Conservation (phyloP, 2,113 vertebrate species). For the Alexandromys fortis region DNA sequence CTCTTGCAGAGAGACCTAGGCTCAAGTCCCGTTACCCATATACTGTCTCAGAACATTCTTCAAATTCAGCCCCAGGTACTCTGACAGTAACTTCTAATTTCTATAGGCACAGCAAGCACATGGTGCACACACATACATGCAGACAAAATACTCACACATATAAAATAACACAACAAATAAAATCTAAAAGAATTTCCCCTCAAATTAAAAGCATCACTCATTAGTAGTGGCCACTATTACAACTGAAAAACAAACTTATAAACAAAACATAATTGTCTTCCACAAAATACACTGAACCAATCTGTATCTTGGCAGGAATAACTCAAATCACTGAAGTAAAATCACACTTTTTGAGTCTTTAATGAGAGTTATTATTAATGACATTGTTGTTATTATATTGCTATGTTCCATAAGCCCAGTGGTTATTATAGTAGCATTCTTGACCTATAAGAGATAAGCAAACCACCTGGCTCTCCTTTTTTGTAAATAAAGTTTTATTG, state of each 20-base stretch:
- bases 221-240: not conserved
- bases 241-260: not conserved
- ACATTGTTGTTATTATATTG: not conserved
- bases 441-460: not conserved
- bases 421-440: not conserved
- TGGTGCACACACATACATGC: not conserved
- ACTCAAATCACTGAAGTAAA: not conserved
- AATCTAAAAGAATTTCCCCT: not conserved
- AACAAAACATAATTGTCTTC: not conserved
- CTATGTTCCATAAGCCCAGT: not conserved
- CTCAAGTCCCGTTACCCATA: not conserved
- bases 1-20: not conserved
- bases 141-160: not conserved
- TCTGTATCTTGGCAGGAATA: not conserved
- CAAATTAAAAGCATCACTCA: not conserved
- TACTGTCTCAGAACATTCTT: not conserved
- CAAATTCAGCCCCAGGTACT: not conserved
- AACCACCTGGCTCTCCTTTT: not conserved
- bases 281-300: not conserved
- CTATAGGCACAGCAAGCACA: not conserved
- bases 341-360: too few species aligned
- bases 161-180: not conserved
- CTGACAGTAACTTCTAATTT: not conserved
- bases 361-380: not conserved
- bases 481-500: not conserved